These are phyloP conservation scores for Oncorhynchus gorbuscha DNA, from an alignment of 2,113 vertebrate genomes.

Conservation along the genomic window DNA sequence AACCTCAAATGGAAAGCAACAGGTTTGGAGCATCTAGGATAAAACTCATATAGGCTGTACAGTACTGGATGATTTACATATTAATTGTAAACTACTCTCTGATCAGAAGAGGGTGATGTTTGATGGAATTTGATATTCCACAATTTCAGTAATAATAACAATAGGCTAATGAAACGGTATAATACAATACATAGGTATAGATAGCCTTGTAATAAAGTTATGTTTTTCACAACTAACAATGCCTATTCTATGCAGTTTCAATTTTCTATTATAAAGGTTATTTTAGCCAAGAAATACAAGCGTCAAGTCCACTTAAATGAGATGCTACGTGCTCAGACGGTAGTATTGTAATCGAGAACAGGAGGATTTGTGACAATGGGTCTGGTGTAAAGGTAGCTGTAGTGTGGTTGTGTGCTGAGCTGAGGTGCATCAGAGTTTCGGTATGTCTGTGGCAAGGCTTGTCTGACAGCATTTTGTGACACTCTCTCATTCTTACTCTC, in stretches of 20 bases:
- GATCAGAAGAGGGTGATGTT: too few relatives aligned
- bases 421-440: conserved; percentile 59
- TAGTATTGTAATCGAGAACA: background rate
- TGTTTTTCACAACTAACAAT: too few relatives aligned
- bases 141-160: too few relatives aligned
- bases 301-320: background rate
- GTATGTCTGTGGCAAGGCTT: conserved; percentile 71
- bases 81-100: too few relatives aligned
- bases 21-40: conserved; percentile 54
- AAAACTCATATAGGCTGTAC: background rate
- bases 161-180: too few relatives aligned
- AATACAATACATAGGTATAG: too few relatives aligned
- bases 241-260: background rate
- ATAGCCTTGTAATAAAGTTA: too few relatives aligned
- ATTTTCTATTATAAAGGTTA: background rate
- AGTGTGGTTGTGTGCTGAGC: conserved; percentile 19
- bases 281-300: background rate
- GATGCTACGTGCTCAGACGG: background rate
- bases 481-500: conserved; percentile 26
- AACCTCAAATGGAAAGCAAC: conserved; percentile 37
- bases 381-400: conserved; percentile 2
- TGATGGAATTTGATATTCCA: too few relatives aligned
- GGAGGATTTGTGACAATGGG: conserved; percentile 7
- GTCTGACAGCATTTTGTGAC: conserved; percentile 73
- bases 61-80: background rate